These are phyloP conservation scores for Apamea sordens DNA, from an alignment of 2,888 invertebrate species.

Conservation along the genomic window DNA sequence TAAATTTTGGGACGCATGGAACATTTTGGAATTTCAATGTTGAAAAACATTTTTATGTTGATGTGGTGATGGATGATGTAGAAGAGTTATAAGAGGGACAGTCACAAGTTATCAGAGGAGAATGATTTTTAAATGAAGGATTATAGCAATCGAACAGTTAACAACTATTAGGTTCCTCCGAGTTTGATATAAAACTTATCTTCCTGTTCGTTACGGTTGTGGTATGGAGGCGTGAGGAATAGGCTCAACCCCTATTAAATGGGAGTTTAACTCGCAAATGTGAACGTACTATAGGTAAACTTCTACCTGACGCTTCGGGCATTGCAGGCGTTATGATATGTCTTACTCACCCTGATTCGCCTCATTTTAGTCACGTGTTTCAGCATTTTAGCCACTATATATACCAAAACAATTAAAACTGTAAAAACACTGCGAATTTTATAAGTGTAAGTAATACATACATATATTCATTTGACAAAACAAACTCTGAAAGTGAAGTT, in stretches of 20 bases:
- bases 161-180: background rate
- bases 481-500: background rate
- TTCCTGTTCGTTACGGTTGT: background rate
- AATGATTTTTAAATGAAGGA: background rate
- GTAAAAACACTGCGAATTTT: background rate
- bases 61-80: background rate
- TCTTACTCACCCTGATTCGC: background rate
- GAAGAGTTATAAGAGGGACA: background rate
- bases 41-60: background rate
- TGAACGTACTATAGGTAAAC: background rate
- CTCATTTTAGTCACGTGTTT: background rate
- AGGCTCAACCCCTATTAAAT: background rate
- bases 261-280: background rate
- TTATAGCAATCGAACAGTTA: background rate
- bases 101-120: background rate
- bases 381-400: background rate
- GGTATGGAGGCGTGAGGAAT: background rate
- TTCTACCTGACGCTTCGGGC: background rate
- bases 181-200: background rate
- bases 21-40: conserved; percentile 12
- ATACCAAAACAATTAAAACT: background rate
- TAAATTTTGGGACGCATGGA: conserved; percentile 22
- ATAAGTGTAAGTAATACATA: too few species aligned
- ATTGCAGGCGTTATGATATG: background rate
- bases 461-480: background rate